A percentile compares a stretch with the other conserved stretches of the same genome.
Conservation (phyloP, 2,797 vertebrate species). For the Chaetophractus vellerosus region DNA sequence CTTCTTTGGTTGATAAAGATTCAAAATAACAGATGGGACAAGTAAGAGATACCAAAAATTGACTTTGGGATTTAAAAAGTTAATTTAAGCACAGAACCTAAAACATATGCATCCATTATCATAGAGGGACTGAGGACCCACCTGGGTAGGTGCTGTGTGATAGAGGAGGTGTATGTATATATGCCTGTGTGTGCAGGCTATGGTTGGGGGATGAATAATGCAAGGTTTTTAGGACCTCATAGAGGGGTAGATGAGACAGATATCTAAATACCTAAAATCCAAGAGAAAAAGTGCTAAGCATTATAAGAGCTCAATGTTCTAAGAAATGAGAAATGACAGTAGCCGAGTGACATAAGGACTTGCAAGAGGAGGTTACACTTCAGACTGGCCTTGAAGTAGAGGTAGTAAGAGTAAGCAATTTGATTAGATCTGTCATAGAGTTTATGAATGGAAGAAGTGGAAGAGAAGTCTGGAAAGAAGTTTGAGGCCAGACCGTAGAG, state of each 20-base stretch:
- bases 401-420: not conserved
- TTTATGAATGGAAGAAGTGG: not conserved
- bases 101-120: not conserved
- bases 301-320: not conserved
- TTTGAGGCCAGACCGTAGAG: not conserved
- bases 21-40: not conserved
- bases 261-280: not conserved
- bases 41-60: not conserved
- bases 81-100: not conserved
- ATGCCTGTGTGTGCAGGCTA: not conserved
- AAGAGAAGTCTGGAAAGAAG: slow-evolving; percentile 17
- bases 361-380: not conserved
- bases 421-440: not conserved
- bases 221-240: not conserved
- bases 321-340: not conserved
- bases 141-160: not conserved
- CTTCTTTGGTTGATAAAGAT: not conserved
- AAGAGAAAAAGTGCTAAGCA: not conserved
- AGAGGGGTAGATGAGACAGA: not conserved
- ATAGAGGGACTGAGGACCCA: not conserved
- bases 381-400: not conserved
- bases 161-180: not conserved
- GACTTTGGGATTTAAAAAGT: not conserved
- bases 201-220: not conserved
- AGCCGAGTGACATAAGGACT: not conserved